Conservation (phyloP, 2,797 vertebrate genomes). For the Siniperca obscura region DNA sequence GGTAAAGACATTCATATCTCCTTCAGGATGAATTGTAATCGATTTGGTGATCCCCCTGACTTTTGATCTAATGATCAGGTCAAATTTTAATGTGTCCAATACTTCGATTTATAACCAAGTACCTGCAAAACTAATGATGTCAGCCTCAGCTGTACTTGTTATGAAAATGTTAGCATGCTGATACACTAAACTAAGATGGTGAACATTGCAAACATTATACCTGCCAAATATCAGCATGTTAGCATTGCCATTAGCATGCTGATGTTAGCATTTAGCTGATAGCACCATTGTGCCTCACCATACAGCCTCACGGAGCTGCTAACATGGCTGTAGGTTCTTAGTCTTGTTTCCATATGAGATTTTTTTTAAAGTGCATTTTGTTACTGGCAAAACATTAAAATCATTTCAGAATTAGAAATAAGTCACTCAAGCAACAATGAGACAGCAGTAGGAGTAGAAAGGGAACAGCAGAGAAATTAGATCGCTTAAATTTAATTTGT, state of each 20-base stretch:
- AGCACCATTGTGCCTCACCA: background rate
- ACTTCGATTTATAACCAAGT: background rate
- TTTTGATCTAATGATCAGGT: background rate
- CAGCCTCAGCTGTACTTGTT: too few species aligned
- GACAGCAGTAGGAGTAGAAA: background rate
- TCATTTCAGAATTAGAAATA: slow-evolving; percentile 5
- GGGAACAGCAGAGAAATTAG: slow-evolving; percentile 6
- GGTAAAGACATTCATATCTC: background rate
- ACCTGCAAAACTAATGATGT: background rate
- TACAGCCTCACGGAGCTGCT: background rate
- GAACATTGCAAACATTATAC: too few species aligned
- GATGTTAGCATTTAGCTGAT: background rate
- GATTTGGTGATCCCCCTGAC: background rate
- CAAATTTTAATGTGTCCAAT: background rate
- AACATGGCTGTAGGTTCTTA: background rate
- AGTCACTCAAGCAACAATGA: background rate
- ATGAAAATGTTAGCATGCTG: background rate
- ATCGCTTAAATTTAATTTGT: slow-evolving; percentile 3
- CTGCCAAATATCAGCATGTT: background rate
- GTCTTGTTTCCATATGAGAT: background rate
- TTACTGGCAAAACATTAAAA: background rate
- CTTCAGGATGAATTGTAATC: background rate
- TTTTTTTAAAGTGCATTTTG: background rate
- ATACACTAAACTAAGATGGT: background rate
- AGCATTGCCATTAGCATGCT: background rate